Percentiles rank a stretch among this genome's conserved stretches.
phyloP scores from a whole-genome alignment of 2,113 vertebrate species.

The Falco punctatus region DNA sequence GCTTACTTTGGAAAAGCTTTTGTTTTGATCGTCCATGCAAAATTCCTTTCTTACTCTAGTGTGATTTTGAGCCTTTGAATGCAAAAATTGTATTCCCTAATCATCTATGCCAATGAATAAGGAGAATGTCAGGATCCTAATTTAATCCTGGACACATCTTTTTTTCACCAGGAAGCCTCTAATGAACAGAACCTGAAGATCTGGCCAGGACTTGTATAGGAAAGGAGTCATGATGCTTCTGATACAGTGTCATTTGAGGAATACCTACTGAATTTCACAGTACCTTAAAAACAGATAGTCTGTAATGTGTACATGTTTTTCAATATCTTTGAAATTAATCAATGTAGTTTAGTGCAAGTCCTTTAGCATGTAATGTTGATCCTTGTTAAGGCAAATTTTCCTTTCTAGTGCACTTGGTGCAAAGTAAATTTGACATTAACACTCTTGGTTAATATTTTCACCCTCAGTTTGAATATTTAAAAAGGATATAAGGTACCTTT shows the following conservation, averaged over 20 bases:
- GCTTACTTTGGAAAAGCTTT: neutral
- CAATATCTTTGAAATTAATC: neutral
- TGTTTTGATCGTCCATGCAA: neutral
- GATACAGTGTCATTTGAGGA: neutral
- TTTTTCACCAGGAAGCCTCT: neutral
- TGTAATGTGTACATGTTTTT: neutral
- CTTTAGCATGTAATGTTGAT: neutral
- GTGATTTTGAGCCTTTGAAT: neutral
- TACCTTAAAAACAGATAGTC: neutral
- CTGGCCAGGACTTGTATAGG: neutral
- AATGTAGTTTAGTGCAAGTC: neutral
- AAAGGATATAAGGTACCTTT: neutral
- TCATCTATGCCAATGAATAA: neutral
- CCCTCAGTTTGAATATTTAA: neutral
- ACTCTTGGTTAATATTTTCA: neutral
- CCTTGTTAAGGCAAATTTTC: neutral
- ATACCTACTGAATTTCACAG: neutral
- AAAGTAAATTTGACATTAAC: slow-evolving; percentile 37
- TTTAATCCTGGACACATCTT: neutral
- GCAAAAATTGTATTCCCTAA: neutral
- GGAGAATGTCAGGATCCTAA: neutral
- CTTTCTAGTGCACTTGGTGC: neutral
- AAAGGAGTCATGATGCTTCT: neutral
- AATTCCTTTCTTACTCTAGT: neutral
- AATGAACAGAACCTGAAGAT: neutral